phyloP scores from a whole-genome alignment of 2,113 vertebrate species.

The Calypte anna region DNA sequence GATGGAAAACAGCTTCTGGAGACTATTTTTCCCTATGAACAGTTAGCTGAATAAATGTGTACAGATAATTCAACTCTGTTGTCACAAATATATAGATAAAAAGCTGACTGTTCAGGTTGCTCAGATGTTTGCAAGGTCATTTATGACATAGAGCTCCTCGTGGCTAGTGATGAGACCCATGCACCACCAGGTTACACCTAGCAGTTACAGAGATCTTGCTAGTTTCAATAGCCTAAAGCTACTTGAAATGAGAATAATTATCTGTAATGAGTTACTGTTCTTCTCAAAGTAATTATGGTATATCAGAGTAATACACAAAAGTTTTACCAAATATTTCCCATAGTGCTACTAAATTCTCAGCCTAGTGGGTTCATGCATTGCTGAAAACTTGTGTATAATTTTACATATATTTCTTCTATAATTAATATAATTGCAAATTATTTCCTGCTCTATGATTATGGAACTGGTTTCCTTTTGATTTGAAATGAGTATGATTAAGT shows the following conservation, averaged over 20 bases:
- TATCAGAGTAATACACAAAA: not conserved
- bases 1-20: not conserved
- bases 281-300: not conserved
- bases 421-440: conserved; percentile 25
- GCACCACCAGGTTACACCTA: not conserved
- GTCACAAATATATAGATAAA: not conserved
- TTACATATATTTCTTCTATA: not conserved
- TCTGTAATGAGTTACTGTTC: not conserved
- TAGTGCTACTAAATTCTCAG: not conserved
- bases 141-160: not conserved
- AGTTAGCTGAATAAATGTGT: not conserved
- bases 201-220: not conserved
- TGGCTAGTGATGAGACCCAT: not conserved
- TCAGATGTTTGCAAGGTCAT: not conserved
- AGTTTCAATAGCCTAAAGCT: not conserved
- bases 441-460: not conserved
- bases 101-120: not conserved
- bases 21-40: not conserved
- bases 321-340: not conserved
- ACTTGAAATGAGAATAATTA: not conserved
- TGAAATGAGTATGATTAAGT: not conserved
- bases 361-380: not conserved
- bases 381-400: conserved; percentile 4
- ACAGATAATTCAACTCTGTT: not conserved
- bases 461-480: not conserved